phyloP scores from a whole-genome alignment of 2,113 vertebrate species.

The Saiga tatarica region DNA sequence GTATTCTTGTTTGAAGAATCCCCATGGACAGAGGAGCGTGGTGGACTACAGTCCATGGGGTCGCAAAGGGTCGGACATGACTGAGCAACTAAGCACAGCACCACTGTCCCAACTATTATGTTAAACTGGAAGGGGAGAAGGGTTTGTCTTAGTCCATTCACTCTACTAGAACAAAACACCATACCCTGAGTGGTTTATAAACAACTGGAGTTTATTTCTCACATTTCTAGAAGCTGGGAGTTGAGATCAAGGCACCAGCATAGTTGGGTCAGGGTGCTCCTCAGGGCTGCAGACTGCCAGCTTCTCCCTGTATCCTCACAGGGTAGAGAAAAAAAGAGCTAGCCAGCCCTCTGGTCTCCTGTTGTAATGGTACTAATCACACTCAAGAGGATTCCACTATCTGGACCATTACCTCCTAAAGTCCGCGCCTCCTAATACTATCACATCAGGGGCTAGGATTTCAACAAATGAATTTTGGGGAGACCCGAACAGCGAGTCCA shows the following conservation, averaged over 20 bases:
- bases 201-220: background rate
- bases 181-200: background rate
- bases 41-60: background rate
- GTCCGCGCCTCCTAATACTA: background rate
- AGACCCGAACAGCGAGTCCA: background rate
- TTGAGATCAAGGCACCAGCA: background rate
- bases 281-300: background rate
- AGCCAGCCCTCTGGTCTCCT: background rate
- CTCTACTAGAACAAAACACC: background rate
- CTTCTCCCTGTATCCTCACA: background rate
- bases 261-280: background rate
- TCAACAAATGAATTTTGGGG: background rate
- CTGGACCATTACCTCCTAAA: background rate
- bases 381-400: background rate
- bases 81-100: background rate
- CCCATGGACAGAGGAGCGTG: background rate
- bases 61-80: background rate
- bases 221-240: background rate
- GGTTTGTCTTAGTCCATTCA: background rate
- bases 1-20: background rate
- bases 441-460: background rate
- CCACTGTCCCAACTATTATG: background rate
- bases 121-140: background rate
- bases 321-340: background rate
- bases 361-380: background rate